Evolutionary conservation across 2,113 vertebrate genomes (phyloP), one percentile per base, ranked within the genome.

Genomic region (Gavialis gangeticus): DNA sequence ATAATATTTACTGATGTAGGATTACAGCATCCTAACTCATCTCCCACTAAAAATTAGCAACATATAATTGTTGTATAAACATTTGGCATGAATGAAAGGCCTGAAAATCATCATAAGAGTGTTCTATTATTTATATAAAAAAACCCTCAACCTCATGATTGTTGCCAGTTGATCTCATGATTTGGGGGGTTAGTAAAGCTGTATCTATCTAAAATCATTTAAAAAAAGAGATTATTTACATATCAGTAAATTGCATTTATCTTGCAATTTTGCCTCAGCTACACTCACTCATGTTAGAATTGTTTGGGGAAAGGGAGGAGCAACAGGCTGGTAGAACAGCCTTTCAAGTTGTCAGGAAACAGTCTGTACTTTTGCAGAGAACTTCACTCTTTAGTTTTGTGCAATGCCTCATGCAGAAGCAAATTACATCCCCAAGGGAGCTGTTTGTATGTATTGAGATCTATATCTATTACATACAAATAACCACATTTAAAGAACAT

Each of bases 1-100:
- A 92, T 94, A 97, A 97, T 95, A 93, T 95, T 97, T 96, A 97
- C 80, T 97, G 96, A 97, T 71, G 28, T 56, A 94, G 92, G 1
- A 62, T 81, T 6, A 89, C 75, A 91, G 96, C 96, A 96, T 94
- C 96, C 96, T 96, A 96, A 92, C 96, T 95, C 95, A 82, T 92
- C 85, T 97, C 95, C 95, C 94, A 84, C 95, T 95, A 73, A 16
- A 6, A 0, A 3, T 55, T 0, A 6, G 46, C n/a, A 1, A 1
- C 83, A 34, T 63, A 27, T 0, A 46, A 0, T 57, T 3, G 67
- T 87, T 60, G 77, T 95, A 89, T 80, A 69, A 0, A 1, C 10
- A 64, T 25, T 0, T 62, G 88, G 46, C 0, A 2, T 3, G 55
- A 69, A 16, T 28, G 63, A 91, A 4, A 66, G 84, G 62, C 66